Evolutionary conservation across 2,113 vertebrate genomes (phyloP).

Genomic region (Mormyrus iriodes): DNA sequence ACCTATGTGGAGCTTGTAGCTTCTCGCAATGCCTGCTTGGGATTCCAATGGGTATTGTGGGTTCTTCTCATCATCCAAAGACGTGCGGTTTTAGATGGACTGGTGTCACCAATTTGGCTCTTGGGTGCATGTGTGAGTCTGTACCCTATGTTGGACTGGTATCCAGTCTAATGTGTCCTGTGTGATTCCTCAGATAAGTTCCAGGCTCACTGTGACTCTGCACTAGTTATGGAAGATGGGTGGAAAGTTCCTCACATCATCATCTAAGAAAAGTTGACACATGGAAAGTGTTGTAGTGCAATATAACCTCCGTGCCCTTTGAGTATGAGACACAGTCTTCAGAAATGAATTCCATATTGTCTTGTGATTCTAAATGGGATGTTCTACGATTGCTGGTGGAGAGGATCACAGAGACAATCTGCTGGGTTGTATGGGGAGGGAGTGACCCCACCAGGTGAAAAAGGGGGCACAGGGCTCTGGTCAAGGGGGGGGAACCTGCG

Average conservation of each 20-base stretch:
- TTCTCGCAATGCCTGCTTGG: not conserved
- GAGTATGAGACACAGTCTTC: not conserved
- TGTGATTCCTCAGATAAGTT: not conserved
- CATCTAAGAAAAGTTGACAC: not conserved
- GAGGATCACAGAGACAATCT: not conserved
- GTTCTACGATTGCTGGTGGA: not conserved
- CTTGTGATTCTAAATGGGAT: not conserved
- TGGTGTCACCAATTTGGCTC: not conserved
- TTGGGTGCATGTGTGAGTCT: not conserved
- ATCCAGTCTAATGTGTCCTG: not conserved
- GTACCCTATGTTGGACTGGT: not conserved
- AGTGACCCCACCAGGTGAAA: not conserved
- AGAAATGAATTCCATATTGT: not conserved
- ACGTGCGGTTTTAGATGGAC: not conserved
- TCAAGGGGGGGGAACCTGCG: no score
- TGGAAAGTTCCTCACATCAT: not conserved
- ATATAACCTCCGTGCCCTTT: not conserved
- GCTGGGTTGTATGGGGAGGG: not conserved
- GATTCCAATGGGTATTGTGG: not conserved
- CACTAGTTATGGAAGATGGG: not conserved
- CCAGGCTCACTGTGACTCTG: not conserved
- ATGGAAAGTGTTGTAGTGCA: not conserved
- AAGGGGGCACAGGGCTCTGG: not conserved
- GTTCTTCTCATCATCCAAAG: not conserved
- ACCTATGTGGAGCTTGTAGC: not conserved